Conservation (phyloP, 2,797 vertebrate species). For the Distichodus sexfasciatus region DNA sequence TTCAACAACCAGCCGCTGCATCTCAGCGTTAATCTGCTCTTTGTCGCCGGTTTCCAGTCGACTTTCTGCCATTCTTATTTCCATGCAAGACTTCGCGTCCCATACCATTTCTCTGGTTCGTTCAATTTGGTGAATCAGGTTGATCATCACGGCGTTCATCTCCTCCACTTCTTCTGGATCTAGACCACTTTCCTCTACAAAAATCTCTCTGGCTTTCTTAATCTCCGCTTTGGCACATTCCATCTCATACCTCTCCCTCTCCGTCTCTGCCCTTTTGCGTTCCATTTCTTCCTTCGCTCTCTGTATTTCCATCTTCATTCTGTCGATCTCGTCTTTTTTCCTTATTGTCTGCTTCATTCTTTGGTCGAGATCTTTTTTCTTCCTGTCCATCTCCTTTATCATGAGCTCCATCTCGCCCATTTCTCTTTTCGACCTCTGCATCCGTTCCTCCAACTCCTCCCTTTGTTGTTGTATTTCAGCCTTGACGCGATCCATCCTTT, state of each 20-base stretch:
- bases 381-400: slow-evolving; percentile 54
- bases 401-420: slow-evolving; percentile 59
- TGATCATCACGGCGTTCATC: slow-evolving; percentile 39
- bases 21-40: slow-evolving; percentile 40
- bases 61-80: slow-evolving; percentile 39
- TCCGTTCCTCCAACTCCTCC: slow-evolving; percentile 53
- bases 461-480: slow-evolving; percentile 52
- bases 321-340: slow-evolving; percentile 48
- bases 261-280: slow-evolving; percentile 31
- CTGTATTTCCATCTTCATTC: slow-evolving; percentile 50
- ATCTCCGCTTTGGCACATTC: slow-evolving; percentile 34
- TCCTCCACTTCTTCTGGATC: slow-evolving; percentile 40
- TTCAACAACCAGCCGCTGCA: slow-evolving; percentile 51
- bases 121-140: slow-evolving; percentile 48
- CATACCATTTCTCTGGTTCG: slow-evolving; percentile 53
- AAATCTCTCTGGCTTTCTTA: slow-evolving; percentile 41
- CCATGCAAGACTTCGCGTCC: slow-evolving; percentile 42
- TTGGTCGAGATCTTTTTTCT: slow-evolving; percentile 59
- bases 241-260: slow-evolving; percentile 34
- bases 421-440: slow-evolving; percentile 53
- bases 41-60: slow-evolving; percentile 13
- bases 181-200: slow-evolving; percentile 37
- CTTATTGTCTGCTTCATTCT: slow-evolving; percentile 52
- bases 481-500: slow-evolving; percentile 46
- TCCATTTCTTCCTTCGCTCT: slow-evolving; percentile 43